phyloP scores from a whole-genome alignment of 2,888 invertebrate genomes.

The Epinotia bilunana region DNA sequence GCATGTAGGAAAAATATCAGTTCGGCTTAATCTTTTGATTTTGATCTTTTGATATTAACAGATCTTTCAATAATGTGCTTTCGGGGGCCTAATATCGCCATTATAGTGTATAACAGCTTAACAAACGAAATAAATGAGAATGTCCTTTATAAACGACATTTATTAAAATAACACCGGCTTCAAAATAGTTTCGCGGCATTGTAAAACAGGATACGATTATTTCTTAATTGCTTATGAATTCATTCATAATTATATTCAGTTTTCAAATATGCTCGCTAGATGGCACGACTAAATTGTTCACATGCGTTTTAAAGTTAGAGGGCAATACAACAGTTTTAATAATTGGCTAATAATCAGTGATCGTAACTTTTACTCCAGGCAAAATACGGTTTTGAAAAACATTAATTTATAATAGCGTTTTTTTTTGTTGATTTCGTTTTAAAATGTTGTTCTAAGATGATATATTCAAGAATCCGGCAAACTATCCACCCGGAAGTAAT shows the following conservation, averaged over 20 bases:
- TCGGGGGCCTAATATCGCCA: neutral
- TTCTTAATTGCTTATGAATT: neutral
- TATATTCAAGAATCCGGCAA: no score
- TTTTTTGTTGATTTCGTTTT: no score
- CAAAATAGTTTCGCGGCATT: neutral
- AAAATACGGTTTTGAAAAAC: no score
- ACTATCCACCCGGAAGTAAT: no score
- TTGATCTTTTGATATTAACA: neutral
- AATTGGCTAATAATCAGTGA: conserved; percentile 1
- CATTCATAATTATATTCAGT: neutral
- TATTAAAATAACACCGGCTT: neutral
- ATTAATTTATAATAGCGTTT: no score
- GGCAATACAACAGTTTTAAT: neutral
- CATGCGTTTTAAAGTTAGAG: neutral
- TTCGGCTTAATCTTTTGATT: neutral
- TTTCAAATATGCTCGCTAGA: neutral
- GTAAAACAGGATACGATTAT: neutral
- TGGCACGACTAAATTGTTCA: neutral
- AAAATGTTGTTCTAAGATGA: no score
- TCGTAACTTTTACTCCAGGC: no score
- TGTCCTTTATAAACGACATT: conserved; percentile 9
- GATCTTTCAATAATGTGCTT: neutral
- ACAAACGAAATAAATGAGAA: neutral
- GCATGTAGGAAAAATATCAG: neutral
- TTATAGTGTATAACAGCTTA: neutral